Evolutionary conservation across 2,888 invertebrate species (phyloP), one percentile per base, ranked within the genome.

Genomic region (Lasiommata megera): DNA sequence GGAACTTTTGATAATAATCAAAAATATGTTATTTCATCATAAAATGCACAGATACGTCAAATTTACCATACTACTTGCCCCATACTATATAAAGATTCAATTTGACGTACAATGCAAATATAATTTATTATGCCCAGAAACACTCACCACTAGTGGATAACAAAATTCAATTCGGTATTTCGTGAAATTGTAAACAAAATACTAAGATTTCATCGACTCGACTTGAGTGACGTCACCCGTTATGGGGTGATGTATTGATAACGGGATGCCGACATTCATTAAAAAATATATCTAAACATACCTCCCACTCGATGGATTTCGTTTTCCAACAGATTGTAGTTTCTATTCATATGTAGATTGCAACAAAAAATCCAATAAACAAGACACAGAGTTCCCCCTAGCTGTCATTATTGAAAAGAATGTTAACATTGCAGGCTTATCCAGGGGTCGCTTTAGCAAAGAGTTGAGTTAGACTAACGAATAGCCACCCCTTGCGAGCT

Each of bases 291-390:
- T 65, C 64, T 66, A 70, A 77, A 80, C 73, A 80, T 74, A 44
- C 23, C 12, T 1, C 41, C 54, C 14, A 50, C 54, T 63, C 58
- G 61, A 62, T 61, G 67, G 80, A 72, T 74, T 84, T 86, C 83
- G 58, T 83, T 75, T 77, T 80, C 79, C 76, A 76, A 82, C 87
- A 87, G 88, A 88, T 88, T 88, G 85, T 77, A 76, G 79, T 79
- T 77, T 71, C 82, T 72, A 89, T 90, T 90, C 89, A 90, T 88
- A 90, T 90, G 89, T 84, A 90, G 86, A 90, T 52, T 84, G 89
- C 76, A 84, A 87, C 88, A 89, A 89, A 90, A 89, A 90, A 89
- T 88, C 89, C 88, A 89, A 89, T 90, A 89, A 89, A 89, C 88
- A 88, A 87, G 84, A 84, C 83, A 81, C 73, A 77, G 85, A 79